Evolutionary conservation across 2,113 vertebrate genomes (phyloP).

Genomic region (Cranoglanis bouderius): DNA sequence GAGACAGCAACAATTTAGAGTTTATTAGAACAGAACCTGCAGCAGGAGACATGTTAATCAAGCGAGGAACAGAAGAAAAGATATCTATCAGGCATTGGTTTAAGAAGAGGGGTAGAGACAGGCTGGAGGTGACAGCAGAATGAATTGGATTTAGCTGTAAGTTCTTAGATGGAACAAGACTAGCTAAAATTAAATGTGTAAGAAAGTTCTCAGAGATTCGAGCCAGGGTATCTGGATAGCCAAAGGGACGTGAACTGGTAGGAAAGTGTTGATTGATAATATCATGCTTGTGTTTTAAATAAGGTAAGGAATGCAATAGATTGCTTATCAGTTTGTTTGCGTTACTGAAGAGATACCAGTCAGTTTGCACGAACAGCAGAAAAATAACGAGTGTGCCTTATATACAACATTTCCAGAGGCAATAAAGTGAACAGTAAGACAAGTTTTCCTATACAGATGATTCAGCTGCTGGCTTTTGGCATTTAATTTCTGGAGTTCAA

Average conservation of each 20-base stretch:
- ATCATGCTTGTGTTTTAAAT: not conserved
- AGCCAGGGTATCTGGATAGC: not conserved
- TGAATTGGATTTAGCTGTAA: conserved; percentile 34
- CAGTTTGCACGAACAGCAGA: conserved; percentile 16
- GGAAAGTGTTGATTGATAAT: not conserved
- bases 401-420: conserved; percentile 2
- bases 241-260: not conserved
- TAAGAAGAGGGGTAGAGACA: conserved; percentile 7
- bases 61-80: conserved; percentile 22
- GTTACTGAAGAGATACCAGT: not conserved
- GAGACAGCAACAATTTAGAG: conserved; percentile 26
- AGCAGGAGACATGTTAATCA: conserved; percentile 36
- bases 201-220: conserved; percentile 13
- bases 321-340: not conserved
- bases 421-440: conserved; percentile 19
- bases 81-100: conserved; percentile 28
- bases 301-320: not conserved
- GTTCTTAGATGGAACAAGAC: conserved; percentile 16
- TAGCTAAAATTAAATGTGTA: conserved; percentile 3
- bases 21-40: conserved; percentile 30
- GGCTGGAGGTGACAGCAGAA: conserved; percentile 32
- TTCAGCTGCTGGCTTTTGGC: conserved; percentile 20
- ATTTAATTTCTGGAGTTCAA: conserved; percentile 17
- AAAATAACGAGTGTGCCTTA: not conserved
- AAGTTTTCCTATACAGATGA: conserved; percentile 3